Conservation (phyloP, 92 coral and sea anemone species). For the Palythoa caribaeorum region DNA sequence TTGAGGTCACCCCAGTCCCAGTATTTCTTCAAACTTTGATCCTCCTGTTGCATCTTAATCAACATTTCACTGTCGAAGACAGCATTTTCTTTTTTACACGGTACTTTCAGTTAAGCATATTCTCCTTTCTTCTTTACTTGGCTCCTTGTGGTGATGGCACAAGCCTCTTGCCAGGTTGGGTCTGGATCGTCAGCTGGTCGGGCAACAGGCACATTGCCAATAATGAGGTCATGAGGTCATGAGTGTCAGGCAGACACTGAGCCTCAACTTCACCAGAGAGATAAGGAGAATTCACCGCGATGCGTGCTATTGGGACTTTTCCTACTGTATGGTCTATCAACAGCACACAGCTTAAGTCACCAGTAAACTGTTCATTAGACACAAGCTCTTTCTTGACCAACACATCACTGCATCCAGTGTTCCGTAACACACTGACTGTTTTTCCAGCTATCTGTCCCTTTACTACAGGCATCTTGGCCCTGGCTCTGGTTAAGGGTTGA, state of each 20-base stretch:
- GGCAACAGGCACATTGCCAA: slow-evolving; percentile 21
- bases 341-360: slow-evolving; percentile 23
- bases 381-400: slow-evolving; percentile 19
- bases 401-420: not conserved
- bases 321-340: slow-evolving; percentile 63
- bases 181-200: slow-evolving; percentile 52
- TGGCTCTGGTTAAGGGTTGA: too few relatives aligned
- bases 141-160: slow-evolving; percentile 28
- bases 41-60: slow-evolving; percentile 8
- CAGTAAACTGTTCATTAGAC: slow-evolving; percentile 42
- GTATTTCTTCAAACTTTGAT: not conserved
- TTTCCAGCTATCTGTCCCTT: not conserved
- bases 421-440: not conserved
- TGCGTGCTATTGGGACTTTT: slow-evolving; percentile 66
- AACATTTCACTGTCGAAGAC: not conserved
- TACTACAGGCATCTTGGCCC: too few relatives aligned
- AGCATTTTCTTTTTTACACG: not conserved
- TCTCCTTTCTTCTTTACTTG: not conserved
- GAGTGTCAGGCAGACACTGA: slow-evolving; percentile 46
- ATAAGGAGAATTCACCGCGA: slow-evolving; percentile 61
- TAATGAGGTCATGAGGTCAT: not conserved
- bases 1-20: not conserved
- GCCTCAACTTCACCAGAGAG: slow-evolving; percentile 65
- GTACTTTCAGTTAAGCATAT: not conserved
- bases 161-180: not conserved